A percentile compares a stretch with the other conserved stretches of the same genome.
Evolutionary conservation across 2,113 vertebrate species (phyloP).

Genomic region (Ondatra zibethicus): DNA sequence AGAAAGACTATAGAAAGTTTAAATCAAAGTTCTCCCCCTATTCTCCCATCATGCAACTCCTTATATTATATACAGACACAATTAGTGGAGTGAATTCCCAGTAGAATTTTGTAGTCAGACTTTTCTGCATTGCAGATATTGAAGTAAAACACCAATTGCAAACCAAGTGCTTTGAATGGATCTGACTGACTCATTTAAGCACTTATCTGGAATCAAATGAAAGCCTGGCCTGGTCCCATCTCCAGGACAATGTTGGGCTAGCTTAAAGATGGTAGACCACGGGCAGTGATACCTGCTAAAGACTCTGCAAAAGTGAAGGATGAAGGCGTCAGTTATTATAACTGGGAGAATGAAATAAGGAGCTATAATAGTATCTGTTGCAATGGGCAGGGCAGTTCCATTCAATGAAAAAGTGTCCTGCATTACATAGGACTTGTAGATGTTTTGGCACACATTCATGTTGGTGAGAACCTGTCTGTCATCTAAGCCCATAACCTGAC

Average conservation of each 20-base stretch:
- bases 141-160: conserved; percentile 7
- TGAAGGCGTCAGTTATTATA: neutral
- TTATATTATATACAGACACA: neutral
- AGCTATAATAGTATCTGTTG: neutral
- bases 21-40: neutral
- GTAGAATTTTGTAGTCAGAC: conserved; percentile 5
- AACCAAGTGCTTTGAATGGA: neutral
- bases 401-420: neutral
- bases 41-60: neutral
- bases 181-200: neutral
- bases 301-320: neutral
- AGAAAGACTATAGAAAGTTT: conserved; percentile 19
- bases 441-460: neutral
- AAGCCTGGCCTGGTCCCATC: neutral
- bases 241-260: neutral
- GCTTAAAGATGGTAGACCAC: neutral
- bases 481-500: neutral
- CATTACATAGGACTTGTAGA: neutral
- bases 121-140: conserved; percentile 11
- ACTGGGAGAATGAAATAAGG: neutral
- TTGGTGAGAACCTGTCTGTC: neutral
- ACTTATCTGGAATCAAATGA: neutral
- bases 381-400: neutral
- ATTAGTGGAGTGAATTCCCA: neutral
- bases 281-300: too few species aligned